phyloP scores from a whole-genome alignment of 2,797 vertebrate genomes.

The Phrynocephalus guinanensis region DNA sequence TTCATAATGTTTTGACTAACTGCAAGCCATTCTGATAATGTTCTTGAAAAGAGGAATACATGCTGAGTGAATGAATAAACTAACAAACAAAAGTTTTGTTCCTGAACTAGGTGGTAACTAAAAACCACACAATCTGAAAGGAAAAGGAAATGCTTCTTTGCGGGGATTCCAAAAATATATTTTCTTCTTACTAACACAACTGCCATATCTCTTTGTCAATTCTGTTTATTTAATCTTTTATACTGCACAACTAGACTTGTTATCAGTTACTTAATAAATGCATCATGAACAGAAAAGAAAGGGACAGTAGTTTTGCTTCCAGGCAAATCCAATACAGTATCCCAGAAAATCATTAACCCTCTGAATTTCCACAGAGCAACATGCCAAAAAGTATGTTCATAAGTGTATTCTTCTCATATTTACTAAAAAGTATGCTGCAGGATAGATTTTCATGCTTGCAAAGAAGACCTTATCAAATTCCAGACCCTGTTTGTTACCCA shows the following conservation, averaged over 20 bases:
- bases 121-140: neutral
- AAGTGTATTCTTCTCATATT: slow-evolving; percentile 3
- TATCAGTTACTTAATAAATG: slow-evolving; percentile 73
- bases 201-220: slow-evolving; percentile 62
- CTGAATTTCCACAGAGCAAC: slow-evolving; percentile 56
- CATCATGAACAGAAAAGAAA: slow-evolving; percentile 63
- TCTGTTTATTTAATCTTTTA: slow-evolving; percentile 60
- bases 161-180: slow-evolving; percentile 22
- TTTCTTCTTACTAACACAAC: slow-evolving; percentile 47
- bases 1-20: neutral
- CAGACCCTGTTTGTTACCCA: neutral
- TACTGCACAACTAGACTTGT: slow-evolving; percentile 54
- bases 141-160: fast-evolving
- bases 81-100: neutral
- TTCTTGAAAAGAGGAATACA: neutral
- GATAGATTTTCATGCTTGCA: neutral
- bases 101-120: neutral
- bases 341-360: slow-evolving; percentile 63
- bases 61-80: neutral
- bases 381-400: slow-evolving; percentile 9
- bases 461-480: neutral
- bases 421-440: neutral
- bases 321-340: slow-evolving; percentile 70
- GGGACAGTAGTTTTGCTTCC: slow-evolving; percentile 15
- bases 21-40: neutral